A percentile compares a stretch with the other conserved stretches of the same genome.
phyloP scores from a whole-genome alignment of 2,888 invertebrate genomes.

The Diplazon laetatorius region DNA sequence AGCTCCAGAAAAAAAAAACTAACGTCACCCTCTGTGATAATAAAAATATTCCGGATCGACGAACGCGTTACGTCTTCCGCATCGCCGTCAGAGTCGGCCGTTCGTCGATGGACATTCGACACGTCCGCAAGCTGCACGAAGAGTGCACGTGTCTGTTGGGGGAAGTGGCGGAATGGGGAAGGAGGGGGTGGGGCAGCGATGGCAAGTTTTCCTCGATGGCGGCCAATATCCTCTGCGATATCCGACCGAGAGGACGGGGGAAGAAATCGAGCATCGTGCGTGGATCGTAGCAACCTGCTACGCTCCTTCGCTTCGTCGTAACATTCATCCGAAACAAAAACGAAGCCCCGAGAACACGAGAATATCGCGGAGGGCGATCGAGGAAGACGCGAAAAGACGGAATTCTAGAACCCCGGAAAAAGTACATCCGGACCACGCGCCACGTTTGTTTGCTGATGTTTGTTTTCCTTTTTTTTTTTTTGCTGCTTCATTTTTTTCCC shows the following conservation, averaged over 20 bases:
- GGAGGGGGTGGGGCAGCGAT: conserved; percentile 20
- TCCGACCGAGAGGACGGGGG: background rate
- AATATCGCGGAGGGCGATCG: conserved; percentile 20
- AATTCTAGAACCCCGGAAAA: too few species aligned
- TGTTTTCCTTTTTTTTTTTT: conserved; percentile 27
- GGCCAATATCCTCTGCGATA: conserved; percentile 54
- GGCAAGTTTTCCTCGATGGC: conserved; percentile 40
- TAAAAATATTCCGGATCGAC: conserved; percentile 46
- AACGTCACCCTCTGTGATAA: conserved; percentile 26
- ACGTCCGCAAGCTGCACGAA: background rate
- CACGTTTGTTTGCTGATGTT: conserved; percentile 38
- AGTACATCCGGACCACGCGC: conserved; percentile 43
- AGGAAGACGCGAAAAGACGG: background rate
- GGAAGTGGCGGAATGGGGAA: too few species aligned
- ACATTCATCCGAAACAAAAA: conserved; percentile 42
- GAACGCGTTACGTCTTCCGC: conserved; percentile 35
- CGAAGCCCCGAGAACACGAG: conserved; percentile 19
- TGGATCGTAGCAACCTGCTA: conserved; percentile 28
- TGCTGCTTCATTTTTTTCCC: conserved; percentile 21
- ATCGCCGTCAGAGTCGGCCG: background rate
- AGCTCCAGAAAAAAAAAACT: conserved; percentile 20
- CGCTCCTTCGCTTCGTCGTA: conserved; percentile 13
- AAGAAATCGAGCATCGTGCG: background rate
- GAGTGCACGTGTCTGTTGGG: background rate
- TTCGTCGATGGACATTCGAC: conserved; percentile 32